Base-by-base conservation (phyloP, 2,888 invertebrate genomes). In the Xanthorhoe spadicearia region DNA sequence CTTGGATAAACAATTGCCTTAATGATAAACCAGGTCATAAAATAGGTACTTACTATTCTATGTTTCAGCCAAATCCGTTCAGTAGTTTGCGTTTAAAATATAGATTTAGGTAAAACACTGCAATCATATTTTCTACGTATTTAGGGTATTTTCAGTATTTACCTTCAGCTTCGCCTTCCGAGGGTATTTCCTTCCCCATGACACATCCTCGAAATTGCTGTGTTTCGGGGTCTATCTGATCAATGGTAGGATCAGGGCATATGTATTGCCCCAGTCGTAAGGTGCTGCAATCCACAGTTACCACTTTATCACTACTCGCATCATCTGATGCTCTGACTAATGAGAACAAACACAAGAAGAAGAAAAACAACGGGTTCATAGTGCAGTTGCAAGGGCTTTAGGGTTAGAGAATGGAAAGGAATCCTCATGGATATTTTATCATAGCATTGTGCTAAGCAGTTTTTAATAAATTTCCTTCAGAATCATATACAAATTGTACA, bases 121-220 rank as follows among this genome's bases (percentile, higher is more conserved):
- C 23, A 23, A 23, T 23, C 4, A 23, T 23, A 23, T 23, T n/a
- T n/a, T n/a, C n/a, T n/a, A n/a, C n/a, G n/a, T n/a, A n/a, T n/a
- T n/a, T n/a, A n/a, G n/a, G n/a, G n/a, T n/a, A n/a, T n/a, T 23
- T 23, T 23, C 23, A 23, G 23, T 51, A 54, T 17, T 75, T 90
- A 97, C 97, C 96, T 94, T 94, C 95, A 8, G 98, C 97, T 88
- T 95, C 95, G 72, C 97, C 97, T 80, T 97, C 96, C 75, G 92
- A 95, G 87, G 92, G 86, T 18, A 83, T 79, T 23, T 82, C 83
- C 74, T 90, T 92, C 19, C 92, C 92, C 77, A 89, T 87, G 1
- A 95, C 95, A 84, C 98, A 98, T 64, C 97, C 97, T 73, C 89
- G 90, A 38, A 96, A 95, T 83, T 98, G 98, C 85, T 99, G 99